phyloP scores from a whole-genome alignment of 2,113 vertebrate genomes.

The Nannospalax galili region DNA sequence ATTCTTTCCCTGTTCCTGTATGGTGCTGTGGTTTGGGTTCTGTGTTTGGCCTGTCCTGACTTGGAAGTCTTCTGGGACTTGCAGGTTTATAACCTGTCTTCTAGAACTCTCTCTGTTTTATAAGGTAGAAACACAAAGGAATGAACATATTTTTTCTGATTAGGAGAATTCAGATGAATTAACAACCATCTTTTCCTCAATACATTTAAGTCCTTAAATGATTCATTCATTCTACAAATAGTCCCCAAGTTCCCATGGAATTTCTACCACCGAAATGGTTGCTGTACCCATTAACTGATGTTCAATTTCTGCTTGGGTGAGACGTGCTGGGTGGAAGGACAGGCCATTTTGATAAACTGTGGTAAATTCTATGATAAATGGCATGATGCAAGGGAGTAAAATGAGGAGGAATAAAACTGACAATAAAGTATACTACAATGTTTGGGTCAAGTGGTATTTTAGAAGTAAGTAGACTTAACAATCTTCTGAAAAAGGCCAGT shows the following conservation, averaged over 20 bases:
- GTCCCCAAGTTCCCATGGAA: neutral
- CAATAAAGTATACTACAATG: slow-evolving; percentile 60
- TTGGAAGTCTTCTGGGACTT: too few species aligned
- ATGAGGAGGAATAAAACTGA: slow-evolving; percentile 56
- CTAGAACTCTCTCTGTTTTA: neutral
- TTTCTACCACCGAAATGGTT: neutral
- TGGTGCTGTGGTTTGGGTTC: neutral
- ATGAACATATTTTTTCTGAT: neutral
- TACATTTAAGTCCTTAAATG: neutral
- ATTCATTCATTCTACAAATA: neutral
- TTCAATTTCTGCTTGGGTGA: neutral
- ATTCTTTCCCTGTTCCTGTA: neutral
- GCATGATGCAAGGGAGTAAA: neutral
- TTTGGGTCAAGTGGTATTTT: slow-evolving; percentile 51
- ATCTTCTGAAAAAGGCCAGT: slow-evolving; percentile 9
- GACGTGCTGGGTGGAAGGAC: neutral
- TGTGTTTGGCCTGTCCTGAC: neutral
- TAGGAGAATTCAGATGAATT: neutral
- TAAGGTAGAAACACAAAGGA: neutral
- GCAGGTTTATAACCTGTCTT: neutral
- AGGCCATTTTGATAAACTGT: neutral
- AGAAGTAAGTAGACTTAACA: slow-evolving; percentile 46
- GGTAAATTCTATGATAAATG: slow-evolving; percentile 29
- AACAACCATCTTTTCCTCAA: neutral
- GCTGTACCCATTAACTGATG: neutral